These are phyloP conservation scores for Ligdia adustata DNA, from an alignment of 2,888 invertebrate species.

Conservation along the genomic window DNA sequence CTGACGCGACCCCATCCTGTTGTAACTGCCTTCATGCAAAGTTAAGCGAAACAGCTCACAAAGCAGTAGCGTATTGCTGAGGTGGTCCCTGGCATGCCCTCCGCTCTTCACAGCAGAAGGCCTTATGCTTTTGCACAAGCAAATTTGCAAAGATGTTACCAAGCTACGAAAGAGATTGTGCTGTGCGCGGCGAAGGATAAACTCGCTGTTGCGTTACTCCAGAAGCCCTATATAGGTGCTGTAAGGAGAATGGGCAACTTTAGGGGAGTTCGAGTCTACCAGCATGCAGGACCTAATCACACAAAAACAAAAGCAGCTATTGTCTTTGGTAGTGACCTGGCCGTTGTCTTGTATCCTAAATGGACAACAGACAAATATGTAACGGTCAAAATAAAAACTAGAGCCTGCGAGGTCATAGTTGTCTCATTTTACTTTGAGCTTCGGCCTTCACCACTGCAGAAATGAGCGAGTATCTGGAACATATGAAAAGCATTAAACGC, in stretches of 20 bases:
- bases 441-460: constrained; percentile 13
- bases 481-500: constrained; percentile 1
- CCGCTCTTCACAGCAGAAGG: background rate
- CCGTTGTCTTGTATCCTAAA: constrained; percentile 4
- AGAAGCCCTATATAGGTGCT: too few species aligned
- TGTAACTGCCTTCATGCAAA: constrained; percentile 8
- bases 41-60: background rate
- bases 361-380: constrained; percentile 17
- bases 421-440: constrained; percentile 30
- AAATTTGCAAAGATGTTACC: constrained; percentile 3
- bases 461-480: too few species aligned
- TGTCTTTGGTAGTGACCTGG: background rate
- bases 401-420: constrained; percentile 16
- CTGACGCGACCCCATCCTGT: background rate
- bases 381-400: constrained; percentile 15
- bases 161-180: constrained; percentile 5
- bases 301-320: constrained; percentile 10
- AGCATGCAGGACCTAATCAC: background rate
- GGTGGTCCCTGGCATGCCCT: background rate
- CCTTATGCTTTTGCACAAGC: constrained; percentile 8
- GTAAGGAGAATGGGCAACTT: background rate
- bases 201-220: background rate
- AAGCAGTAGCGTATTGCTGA: constrained; percentile 26
- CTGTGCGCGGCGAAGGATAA: background rate
- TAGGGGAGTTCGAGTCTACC: constrained; percentile 10